These are phyloP conservation scores for Beroe forskalii DNA, from an alignment of 37 sponge, comb jelly and placozoan genomes.

Conservation along the genomic window DNA sequence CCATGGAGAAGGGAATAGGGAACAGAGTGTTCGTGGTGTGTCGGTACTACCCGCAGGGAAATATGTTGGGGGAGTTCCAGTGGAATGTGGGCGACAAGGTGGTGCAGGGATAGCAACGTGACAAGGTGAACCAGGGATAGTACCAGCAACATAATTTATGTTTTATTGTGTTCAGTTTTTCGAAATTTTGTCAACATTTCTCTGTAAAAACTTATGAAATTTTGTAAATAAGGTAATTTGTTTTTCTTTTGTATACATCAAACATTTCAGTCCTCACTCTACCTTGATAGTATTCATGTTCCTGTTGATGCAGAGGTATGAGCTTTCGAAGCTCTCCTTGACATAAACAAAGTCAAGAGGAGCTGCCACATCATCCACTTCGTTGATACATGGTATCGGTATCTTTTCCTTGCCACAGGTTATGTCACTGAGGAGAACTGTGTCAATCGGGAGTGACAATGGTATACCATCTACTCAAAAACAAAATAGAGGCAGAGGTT, in stretches of 20 bases:
- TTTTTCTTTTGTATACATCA: too few relatives aligned
- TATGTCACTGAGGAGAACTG: slow-evolving; percentile 7
- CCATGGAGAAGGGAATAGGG: not conserved
- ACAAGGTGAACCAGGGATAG: too few relatives aligned
- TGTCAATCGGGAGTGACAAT: not conserved
- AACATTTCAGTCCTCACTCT: too few relatives aligned
- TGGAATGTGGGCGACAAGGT: not conserved
- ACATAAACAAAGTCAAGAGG: slow-evolving; percentile 60
- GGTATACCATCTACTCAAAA: too few relatives aligned
- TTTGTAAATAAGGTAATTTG: too few relatives aligned
- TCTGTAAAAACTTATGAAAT: too few relatives aligned
- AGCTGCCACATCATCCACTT: slow-evolving; percentile 47
- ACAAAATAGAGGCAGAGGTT: too few relatives aligned
- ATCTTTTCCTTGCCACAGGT: slow-evolving; percentile 54
- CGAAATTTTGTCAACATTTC: too few relatives aligned
- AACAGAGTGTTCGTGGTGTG: not conserved
- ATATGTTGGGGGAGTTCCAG: slow-evolving; percentile 1
- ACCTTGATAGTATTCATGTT: slow-evolving; percentile 64
- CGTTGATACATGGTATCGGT: slow-evolving; percentile 53
- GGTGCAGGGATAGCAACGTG: too few relatives aligned
- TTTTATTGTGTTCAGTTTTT: too few relatives aligned
- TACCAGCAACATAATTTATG: too few relatives aligned
- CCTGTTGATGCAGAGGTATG: slow-evolving; percentile 60
- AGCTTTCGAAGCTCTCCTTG: slow-evolving; percentile 61
- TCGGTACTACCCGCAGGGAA: not conserved